phyloP scores from a whole-genome alignment of 1,140 invertebrate genomes.

The Drosophila orena region DNA sequence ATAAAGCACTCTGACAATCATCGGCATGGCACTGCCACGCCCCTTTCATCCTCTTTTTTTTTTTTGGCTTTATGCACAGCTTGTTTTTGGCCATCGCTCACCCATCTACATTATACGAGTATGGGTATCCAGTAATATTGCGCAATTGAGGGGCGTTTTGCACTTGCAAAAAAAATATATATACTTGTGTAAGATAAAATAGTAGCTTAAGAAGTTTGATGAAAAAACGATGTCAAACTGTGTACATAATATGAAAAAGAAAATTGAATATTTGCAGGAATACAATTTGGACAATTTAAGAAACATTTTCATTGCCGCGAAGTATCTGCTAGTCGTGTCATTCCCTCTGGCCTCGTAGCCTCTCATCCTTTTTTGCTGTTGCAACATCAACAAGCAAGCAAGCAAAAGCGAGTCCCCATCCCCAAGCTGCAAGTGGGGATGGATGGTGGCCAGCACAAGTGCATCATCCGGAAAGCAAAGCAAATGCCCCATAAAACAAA shows the following conservation, averaged over 20 bases:
- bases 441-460: constrained; percentile 25
- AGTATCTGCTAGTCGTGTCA: constrained; percentile 1
- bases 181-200: too few species aligned
- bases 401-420: constrained; percentile 20
- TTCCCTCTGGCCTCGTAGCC: not conserved
- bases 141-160: not conserved
- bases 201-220: too few species aligned
- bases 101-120: not conserved
- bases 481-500: constrained; percentile 54
- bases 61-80: constrained; percentile 42
- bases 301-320: too few species aligned
- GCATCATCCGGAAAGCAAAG: constrained; percentile 48
- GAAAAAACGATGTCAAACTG: too few species aligned
- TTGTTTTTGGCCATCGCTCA: constrained; percentile 13
- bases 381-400: constrained; percentile 43
- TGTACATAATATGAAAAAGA: too few species aligned
- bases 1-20: constrained; percentile 61
- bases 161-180: not conserved
- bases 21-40: constrained; percentile 37
- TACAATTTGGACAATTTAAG: too few species aligned
- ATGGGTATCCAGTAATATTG: not conserved
- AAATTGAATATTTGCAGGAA: too few species aligned
- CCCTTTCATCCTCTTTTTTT: constrained; percentile 29
- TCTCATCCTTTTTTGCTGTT: constrained; percentile 1
- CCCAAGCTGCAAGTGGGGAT: constrained; percentile 12